phyloP scores from a whole-genome alignment of 2,113 vertebrate genomes.

The Nymphicus hollandicus region DNA sequence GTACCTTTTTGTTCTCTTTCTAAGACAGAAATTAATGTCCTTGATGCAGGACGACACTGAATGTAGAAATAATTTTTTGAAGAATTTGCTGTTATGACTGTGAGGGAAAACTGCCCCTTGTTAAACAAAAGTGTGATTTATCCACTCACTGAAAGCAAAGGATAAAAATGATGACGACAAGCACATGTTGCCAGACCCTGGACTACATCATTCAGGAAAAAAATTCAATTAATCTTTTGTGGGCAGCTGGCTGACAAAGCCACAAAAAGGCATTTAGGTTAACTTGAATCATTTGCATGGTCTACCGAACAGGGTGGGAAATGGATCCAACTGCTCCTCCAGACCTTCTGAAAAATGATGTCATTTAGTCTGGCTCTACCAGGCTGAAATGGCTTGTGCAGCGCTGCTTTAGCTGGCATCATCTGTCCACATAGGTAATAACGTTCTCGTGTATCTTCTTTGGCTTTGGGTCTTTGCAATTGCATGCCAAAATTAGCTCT shows the following conservation, averaged over 20 bases:
- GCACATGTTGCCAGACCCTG: not conserved
- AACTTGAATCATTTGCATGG: not conserved
- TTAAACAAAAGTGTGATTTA: slow-evolving; percentile 6
- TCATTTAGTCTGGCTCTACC: not conserved
- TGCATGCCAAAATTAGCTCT: not conserved
- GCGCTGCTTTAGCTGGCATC: not conserved
- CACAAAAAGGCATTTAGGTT: slow-evolving; percentile 16
- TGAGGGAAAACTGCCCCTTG: not conserved
- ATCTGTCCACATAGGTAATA: not conserved
- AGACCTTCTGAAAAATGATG: not conserved
- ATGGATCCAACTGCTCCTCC: not conserved
- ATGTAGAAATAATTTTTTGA: not conserved
- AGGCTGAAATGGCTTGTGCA: not conserved
- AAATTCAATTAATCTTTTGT: slow-evolving; percentile 23
- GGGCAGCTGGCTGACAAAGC: slow-evolving; percentile 36
- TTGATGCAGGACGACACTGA: not conserved
- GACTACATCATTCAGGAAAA: slow-evolving; percentile 28
- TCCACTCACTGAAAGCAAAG: not conserved
- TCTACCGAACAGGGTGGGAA: not conserved
- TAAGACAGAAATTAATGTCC: not conserved
- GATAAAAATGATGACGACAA: slow-evolving; percentile 27
- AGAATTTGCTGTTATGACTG: not conserved
- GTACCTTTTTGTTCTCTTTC: not conserved
- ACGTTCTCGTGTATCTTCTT: not conserved
- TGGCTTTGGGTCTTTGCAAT: not conserved